phyloP scores from a whole-genome alignment of 2,797 vertebrate species.

The Clarias pachynema region DNA sequence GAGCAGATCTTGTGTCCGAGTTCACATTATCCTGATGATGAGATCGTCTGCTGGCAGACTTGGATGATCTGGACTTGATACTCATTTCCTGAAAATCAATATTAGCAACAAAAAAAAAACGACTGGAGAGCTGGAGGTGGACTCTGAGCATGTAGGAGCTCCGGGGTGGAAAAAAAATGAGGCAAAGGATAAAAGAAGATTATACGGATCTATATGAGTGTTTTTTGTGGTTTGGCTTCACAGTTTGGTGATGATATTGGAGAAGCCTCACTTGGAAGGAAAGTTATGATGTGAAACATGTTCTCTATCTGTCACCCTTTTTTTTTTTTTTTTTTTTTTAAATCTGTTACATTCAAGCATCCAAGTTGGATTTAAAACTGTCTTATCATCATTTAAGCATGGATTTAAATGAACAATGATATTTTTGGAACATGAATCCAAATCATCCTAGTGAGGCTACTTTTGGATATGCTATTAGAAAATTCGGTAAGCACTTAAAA shows the following conservation, averaged over 20 bases:
- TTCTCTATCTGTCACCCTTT: neutral
- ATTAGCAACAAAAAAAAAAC: constrained; percentile 30
- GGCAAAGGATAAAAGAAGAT: constrained; percentile 20
- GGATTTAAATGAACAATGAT: constrained; percentile 6
- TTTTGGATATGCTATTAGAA: neutral
- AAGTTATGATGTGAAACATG: neutral
- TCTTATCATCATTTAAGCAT: neutral
- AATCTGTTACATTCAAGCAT: neutral
- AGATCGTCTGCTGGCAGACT: constrained; percentile 60
- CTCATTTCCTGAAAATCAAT: constrained; percentile 62
- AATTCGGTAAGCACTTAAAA: neutral
- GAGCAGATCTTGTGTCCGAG: constrained; percentile 54
- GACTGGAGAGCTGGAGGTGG: constrained; percentile 45
- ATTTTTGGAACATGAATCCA: neutral
- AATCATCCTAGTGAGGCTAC: neutral
- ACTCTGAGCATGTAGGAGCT: neutral
- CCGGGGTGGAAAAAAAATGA: constrained; percentile 14
- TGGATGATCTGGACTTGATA: constrained; percentile 56
- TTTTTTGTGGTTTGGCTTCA: constrained; percentile 8
- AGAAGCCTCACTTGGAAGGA: constrained; percentile 3
- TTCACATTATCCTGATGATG: constrained; percentile 47
- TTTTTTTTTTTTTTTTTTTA: neutral
- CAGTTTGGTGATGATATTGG: constrained; percentile 11
- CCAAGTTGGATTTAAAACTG: constrained; percentile 9
- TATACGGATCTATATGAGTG: constrained; percentile 39